Evolutionary conservation across 1,140 invertebrate genomes (phyloP).

Genomic region (Dendrolimus kikuchii): DNA sequence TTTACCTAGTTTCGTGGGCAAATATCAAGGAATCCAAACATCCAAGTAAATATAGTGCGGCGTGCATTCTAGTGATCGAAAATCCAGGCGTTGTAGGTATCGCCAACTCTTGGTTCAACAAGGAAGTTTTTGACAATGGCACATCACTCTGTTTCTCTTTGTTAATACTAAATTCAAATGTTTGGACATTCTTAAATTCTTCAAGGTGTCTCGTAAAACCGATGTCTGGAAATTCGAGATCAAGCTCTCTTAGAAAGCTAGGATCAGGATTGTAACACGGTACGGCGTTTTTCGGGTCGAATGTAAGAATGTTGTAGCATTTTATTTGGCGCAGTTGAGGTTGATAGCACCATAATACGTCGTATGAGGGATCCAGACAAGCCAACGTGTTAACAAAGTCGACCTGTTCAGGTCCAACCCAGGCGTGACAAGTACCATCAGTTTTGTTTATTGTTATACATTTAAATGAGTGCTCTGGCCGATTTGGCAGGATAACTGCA

Average conservation of each 20-base stretch:
- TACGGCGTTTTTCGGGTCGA: constrained; percentile 50
- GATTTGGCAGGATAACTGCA: constrained; percentile 80
- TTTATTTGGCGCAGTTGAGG: constrained; percentile 79
- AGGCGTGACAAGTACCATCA: constrained; percentile 88
- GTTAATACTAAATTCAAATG: constrained; percentile 38
- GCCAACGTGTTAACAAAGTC: constrained; percentile 83
- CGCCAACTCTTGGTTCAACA: constrained; percentile 85
- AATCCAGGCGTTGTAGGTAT: constrained; percentile 82
- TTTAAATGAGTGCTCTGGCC: constrained; percentile 81
- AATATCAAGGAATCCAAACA: constrained; percentile 92
- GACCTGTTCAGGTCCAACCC: constrained; percentile 83
- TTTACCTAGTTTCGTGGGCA: constrained; percentile 81
- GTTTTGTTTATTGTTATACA: constrained; percentile 88
- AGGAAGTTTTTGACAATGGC: constrained; percentile 59
- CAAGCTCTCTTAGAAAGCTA: constrained; percentile 33
- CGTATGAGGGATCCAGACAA: constrained; percentile 91
- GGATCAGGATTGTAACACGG: constrained; percentile 46
- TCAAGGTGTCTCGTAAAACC: constrained; percentile 54
- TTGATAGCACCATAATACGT: constrained; percentile 89
- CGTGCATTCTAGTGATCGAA: constrained; percentile 85
- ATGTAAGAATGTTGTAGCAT: constrained; percentile 86
- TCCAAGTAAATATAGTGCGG: constrained; percentile 89
- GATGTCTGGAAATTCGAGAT: constrained; percentile 51
- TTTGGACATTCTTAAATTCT: constrained; percentile 54
- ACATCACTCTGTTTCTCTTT: constrained; percentile 32